Percentiles rank a stretch among this genome's conserved stretches.
Conservation (phyloP, 2,888 invertebrate species). For the Opisthograptis luteolata region DNA sequence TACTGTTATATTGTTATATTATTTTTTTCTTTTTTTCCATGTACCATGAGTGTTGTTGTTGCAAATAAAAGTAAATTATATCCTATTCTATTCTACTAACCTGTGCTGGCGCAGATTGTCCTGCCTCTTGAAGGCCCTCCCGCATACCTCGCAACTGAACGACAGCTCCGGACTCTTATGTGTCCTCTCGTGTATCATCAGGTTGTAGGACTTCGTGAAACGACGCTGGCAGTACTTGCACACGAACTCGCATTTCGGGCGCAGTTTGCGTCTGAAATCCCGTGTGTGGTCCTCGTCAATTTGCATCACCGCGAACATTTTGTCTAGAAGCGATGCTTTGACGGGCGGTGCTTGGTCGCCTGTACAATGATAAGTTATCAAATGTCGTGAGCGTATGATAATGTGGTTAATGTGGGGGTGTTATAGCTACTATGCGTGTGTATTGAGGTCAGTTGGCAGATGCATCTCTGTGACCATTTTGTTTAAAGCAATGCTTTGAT, state of each 20-base stretch:
- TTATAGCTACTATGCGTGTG: not conserved
- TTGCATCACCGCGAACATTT: slow-evolving; percentile 96
- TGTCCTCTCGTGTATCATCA: slow-evolving; percentile 99
- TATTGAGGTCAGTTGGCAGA: too few relatives aligned
- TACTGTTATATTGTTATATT: too few relatives aligned
- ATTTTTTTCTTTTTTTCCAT: too few relatives aligned
- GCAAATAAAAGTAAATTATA: too few relatives aligned
- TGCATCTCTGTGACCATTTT: too few relatives aligned
- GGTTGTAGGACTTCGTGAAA: slow-evolving; percentile 99
- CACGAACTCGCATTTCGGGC: slow-evolving; percentile 98
- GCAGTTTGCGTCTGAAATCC: slow-evolving; percentile 94
- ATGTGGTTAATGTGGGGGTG: slow-evolving; percentile 37
- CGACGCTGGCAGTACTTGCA: slow-evolving; percentile 99
- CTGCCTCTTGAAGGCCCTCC: slow-evolving; percentile 98
- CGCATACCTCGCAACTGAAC: slow-evolving; percentile 98
- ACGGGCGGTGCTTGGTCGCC: slow-evolving; percentile 81
- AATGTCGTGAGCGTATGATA: slow-evolving; percentile 60
- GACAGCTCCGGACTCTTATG: slow-evolving; percentile 98
- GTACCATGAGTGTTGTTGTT: too few relatives aligned
- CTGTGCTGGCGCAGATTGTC: slow-evolving; percentile 98
- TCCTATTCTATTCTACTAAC: too few relatives aligned
- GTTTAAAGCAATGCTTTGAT: too few relatives aligned
- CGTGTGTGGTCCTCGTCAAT: slow-evolving; percentile 94
- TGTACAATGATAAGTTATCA: slow-evolving; percentile 76
- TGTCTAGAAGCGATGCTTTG: slow-evolving; percentile 82